Evolutionary conservation across 23 tunicate species (phyloP).

Genomic region (Pegea sp.): DNA sequence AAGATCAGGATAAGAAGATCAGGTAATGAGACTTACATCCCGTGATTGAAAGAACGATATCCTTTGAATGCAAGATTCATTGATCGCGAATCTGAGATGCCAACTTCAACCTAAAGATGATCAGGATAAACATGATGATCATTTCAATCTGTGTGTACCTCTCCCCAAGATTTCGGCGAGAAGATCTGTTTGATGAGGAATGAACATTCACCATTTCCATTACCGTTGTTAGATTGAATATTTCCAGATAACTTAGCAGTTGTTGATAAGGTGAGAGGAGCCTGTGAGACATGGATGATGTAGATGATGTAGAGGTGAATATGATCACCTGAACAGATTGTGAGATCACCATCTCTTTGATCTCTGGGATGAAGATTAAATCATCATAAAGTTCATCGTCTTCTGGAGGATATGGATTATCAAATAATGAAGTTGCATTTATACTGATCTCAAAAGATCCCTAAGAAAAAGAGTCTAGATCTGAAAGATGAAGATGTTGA

Average conservation of each 20-base stretch:
- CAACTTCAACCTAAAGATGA: constrained; percentile 15
- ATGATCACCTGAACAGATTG: constrained; percentile 38
- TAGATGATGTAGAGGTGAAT: too few relatives aligned
- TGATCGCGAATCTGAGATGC: constrained; percentile 29
- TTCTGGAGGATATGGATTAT: constrained; percentile 6
- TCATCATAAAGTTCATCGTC: constrained; percentile 57
- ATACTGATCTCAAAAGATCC: constrained; percentile 49
- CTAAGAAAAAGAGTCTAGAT: constrained; percentile 12
- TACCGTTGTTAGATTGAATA: constrained; percentile 52
- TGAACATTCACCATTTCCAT: constrained; percentile 49
- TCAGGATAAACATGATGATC: too few relatives aligned
- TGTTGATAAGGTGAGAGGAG: constrained; percentile 48
- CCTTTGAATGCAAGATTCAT: constrained; percentile 42
- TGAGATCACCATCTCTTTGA: constrained; percentile 36
- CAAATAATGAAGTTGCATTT: constrained; percentile 69
- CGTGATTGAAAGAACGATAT: constrained; percentile 36
- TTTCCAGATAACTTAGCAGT: constrained; percentile 71
- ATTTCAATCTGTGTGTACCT: too few relatives aligned
- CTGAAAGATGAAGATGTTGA: too few relatives aligned
- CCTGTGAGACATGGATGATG: constrained; percentile 24
- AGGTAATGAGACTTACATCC: constrained; percentile 39
- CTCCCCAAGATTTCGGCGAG: constrained; percentile 46
- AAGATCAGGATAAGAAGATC: neutral
- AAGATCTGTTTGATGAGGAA: constrained; percentile 17
- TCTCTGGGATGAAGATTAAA: constrained; percentile 37